Conservation (phyloP, 92 coral and sea anemone species). For the Micromussa lordhowensis region DNA sequence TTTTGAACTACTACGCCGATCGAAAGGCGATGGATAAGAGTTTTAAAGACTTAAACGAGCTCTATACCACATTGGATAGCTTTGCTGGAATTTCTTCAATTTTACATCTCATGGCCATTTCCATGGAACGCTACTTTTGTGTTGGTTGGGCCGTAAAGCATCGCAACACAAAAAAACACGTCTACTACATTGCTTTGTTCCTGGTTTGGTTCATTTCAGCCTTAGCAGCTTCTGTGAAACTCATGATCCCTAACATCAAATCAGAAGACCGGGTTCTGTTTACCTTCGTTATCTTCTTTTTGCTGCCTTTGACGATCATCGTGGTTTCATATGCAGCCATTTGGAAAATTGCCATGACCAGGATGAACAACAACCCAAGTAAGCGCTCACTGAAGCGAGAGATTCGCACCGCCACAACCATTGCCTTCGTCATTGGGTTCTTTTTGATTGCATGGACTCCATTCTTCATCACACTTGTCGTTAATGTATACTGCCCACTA, state of each 20-base stretch:
- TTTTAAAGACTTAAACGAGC: background rate
- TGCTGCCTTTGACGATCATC: constrained; percentile 78
- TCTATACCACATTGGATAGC: constrained; percentile 66
- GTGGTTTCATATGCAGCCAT: constrained; percentile 83
- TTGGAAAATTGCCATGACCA: constrained; percentile 83
- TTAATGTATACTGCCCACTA: constrained; percentile 48
- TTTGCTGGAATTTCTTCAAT: constrained; percentile 88
- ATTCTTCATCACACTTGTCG: constrained; percentile 65
- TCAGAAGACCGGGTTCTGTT: constrained; percentile 60
- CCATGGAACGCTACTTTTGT: constrained; percentile 84
- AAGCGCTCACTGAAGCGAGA: constrained; percentile 82
- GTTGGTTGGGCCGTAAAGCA: constrained; percentile 92
- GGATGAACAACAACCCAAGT: constrained; percentile 87
- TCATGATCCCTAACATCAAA: constrained; percentile 44
- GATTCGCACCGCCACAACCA: constrained; percentile 83
- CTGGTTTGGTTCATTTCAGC: constrained; percentile 80
- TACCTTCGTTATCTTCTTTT: constrained; percentile 72
- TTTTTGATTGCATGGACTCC: constrained; percentile 78
- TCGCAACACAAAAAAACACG: constrained; percentile 74
- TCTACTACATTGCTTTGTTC: constrained; percentile 80
- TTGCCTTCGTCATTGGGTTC: constrained; percentile 89
- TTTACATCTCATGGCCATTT: constrained; percentile 79
- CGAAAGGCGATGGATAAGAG: background rate
- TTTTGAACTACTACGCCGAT: constrained; percentile 37
- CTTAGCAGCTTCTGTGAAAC: constrained; percentile 66